Evolutionary conservation across 2,888 invertebrate species (phyloP).

Genomic region (Tryphoninae sp.): DNA sequence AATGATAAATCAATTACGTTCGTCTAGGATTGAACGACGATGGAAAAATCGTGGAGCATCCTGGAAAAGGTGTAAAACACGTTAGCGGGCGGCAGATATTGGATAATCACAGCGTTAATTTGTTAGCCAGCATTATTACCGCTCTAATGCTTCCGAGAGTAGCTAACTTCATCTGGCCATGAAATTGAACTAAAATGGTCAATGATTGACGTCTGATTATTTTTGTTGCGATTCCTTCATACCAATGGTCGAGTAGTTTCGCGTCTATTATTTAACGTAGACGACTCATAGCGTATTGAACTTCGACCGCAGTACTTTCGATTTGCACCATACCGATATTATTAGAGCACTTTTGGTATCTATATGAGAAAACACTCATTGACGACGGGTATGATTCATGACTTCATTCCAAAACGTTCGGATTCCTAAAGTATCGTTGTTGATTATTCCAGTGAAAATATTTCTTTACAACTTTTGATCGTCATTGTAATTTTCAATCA

Average conservation of each 20-base stretch:
- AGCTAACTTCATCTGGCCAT: slow-evolving; percentile 84
- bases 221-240: slow-evolving; percentile 10
- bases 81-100: slow-evolving; percentile 89
- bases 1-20: slow-evolving; percentile 64
- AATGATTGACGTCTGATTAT: neutral
- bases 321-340: neutral
- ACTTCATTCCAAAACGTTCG: too few species aligned
- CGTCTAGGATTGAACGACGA: slow-evolving; percentile 86
- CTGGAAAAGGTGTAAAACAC: slow-evolving; percentile 87
- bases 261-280: neutral
- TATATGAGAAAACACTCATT: neutral
- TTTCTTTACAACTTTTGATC: too few species aligned
- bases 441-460: too few species aligned
- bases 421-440: neutral
- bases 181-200: slow-evolving; percentile 29
- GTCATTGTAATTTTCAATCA: too few species aligned
- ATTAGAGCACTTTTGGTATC: slow-evolving; percentile 8
- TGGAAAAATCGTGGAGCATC: slow-evolving; percentile 88
- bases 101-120: slow-evolving; percentile 94
- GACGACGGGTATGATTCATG: neutral
- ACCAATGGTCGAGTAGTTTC: neutral
- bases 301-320: neutral
- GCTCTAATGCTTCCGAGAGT: slow-evolving; percentile 88
- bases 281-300: neutral
- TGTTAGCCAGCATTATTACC: slow-evolving; percentile 90